Percentiles rank a stretch among this genome's conserved stretches.
Evolutionary conservation across 2,797 vertebrate genomes (phyloP).

Genomic region (Trichosurus vulpecula): DNA sequence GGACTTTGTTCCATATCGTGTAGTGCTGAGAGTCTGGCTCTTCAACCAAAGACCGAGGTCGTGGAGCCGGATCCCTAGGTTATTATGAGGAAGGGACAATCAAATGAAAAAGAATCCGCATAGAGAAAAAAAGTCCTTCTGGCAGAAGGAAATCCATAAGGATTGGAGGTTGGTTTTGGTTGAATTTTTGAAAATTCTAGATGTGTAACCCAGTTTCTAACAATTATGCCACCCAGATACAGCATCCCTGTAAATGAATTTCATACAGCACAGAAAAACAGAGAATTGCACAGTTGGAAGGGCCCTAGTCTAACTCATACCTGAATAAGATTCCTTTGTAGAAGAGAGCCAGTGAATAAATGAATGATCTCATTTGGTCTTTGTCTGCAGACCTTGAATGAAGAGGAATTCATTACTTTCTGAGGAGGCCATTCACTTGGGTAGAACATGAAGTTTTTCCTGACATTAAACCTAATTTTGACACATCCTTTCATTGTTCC

Average conservation of each 20-base stretch:
- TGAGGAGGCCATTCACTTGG: background rate
- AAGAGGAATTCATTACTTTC: background rate
- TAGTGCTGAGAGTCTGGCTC: background rate
- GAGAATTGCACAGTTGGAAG: background rate
- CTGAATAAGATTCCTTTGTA: background rate
- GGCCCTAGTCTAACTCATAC: background rate
- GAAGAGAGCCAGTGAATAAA: background rate
- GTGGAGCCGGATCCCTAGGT: background rate
- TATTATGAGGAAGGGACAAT: background rate
- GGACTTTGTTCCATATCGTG: background rate
- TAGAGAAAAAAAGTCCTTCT: conserved; percentile 6
- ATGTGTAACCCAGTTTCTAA: conserved; percentile 42
- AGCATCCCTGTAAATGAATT: conserved; percentile 47
- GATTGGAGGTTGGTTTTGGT: conserved; percentile 48
- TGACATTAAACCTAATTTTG: background rate
- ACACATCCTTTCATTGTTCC: background rate
- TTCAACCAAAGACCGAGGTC: background rate
- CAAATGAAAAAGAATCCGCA: background rate
- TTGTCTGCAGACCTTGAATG: background rate
- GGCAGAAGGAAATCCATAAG: conserved; percentile 15
- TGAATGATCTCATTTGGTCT: background rate
- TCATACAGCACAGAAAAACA: conserved; percentile 24
- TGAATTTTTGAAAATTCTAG: conserved; percentile 44
- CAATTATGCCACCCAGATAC: conserved; percentile 37
- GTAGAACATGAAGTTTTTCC: background rate